Conservation (phyloP, 1,140 invertebrate genomes). For the Cyclargus thomasi region DNA sequence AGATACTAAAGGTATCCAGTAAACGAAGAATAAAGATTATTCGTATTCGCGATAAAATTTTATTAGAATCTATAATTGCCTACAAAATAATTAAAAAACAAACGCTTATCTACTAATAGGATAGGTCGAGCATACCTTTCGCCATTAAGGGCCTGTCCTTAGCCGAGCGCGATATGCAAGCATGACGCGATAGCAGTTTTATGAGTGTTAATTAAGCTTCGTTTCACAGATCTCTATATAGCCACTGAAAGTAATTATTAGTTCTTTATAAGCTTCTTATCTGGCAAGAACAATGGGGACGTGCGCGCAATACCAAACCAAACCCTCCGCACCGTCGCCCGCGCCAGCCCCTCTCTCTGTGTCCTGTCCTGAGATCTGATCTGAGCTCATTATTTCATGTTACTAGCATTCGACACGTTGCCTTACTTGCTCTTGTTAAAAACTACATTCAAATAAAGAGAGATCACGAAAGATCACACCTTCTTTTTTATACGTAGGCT, state of each 20-base stretch:
- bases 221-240: slow-evolving; percentile 51
- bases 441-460: too few relatives aligned
- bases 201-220: slow-evolving; percentile 68
- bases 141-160: slow-evolving; percentile 17
- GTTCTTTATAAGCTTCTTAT: slow-evolving; percentile 66
- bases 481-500: too few relatives aligned
- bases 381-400: not conserved
- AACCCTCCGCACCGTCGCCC: not conserved
- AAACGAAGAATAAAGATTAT: not conserved
- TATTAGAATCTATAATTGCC: slow-evolving; percentile 1
- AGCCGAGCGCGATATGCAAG: slow-evolving; percentile 40
- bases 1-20: not conserved
- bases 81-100: not conserved
- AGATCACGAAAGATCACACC: too few relatives aligned
- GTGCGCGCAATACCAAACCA: slow-evolving; percentile 55
- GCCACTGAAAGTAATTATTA: slow-evolving; percentile 64
- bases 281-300: slow-evolving; percentile 67
- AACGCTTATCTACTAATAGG: not conserved
- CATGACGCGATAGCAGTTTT: slow-evolving; percentile 30
- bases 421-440: too few relatives aligned
- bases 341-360: slow-evolving; percentile 30
- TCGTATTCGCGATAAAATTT: not conserved
- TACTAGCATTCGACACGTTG: not conserved
- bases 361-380: slow-evolving; percentile 27
- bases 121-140: not conserved